Percentiles rank a stretch among this genome's conserved stretches.
phyloP scores from a whole-genome alignment of 2,888 invertebrate genomes.

The Dinocampus coccinellae region DNA sequence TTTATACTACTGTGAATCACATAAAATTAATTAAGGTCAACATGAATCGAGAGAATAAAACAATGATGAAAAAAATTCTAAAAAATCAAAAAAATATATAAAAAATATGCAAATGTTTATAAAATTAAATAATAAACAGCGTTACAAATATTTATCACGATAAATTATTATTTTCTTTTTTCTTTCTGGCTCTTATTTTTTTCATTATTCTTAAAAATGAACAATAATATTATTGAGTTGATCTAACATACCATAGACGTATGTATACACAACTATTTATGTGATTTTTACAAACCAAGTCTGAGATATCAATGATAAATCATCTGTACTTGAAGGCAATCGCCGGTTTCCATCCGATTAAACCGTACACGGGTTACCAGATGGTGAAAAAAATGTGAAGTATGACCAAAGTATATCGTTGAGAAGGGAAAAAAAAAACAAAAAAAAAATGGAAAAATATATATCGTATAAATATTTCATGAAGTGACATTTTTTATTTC shows the following conservation, averaged over 20 bases:
- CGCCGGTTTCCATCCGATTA: conserved; percentile 29
- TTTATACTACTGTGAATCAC: background rate
- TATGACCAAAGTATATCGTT: background rate
- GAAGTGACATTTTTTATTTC: background rate
- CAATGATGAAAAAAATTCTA: background rate
- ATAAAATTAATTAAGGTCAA: background rate
- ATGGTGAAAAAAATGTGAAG: conserved; percentile 1
- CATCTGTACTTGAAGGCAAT: conserved; percentile 22
- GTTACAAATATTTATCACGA: background rate
- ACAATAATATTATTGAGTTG: background rate
- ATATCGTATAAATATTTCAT: background rate
- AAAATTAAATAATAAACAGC: background rate
- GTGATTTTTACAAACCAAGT: background rate
- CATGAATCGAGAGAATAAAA: too few species aligned
- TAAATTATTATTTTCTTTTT: too few species aligned
- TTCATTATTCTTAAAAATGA: too few species aligned
- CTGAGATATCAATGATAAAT: conserved; percentile 33
- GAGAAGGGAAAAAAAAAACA: conserved; percentile 15
- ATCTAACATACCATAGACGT: background rate
- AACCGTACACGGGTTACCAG: conserved; percentile 3
- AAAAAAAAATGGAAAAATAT: too few species aligned
- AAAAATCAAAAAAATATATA: too few species aligned
- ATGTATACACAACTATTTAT: background rate
- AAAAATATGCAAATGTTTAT: too few species aligned
- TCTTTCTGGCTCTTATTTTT: too few species aligned